Percentiles rank a stretch among this genome's conserved stretches.
These are phyloP conservation scores for Candoia aspera DNA, from an alignment of 2,113 vertebrate species.

Conservation along the genomic window DNA sequence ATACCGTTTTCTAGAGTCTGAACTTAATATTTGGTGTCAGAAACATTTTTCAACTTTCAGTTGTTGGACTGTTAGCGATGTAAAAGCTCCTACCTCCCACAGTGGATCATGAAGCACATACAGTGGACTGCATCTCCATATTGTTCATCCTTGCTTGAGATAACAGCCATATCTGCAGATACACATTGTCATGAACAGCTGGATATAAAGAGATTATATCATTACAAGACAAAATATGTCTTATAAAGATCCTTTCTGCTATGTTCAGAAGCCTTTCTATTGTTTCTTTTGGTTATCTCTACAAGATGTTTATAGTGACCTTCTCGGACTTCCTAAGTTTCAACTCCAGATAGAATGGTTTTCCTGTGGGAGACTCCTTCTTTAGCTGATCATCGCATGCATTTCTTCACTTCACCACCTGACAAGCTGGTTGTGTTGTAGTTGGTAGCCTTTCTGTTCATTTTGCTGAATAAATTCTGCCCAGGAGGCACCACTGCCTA, in stretches of 20 bases:
- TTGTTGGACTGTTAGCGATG: rapidly evolving
- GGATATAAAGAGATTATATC: neutral
- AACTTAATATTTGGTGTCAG: rapidly evolving
- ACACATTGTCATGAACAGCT: neutral
- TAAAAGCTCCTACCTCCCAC: neutral
- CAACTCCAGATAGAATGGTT: neutral
- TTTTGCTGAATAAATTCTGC: neutral
- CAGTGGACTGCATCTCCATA: rapidly evolving
- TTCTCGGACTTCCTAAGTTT: neutral
- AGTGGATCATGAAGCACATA: neutral
- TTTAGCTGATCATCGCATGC: neutral
- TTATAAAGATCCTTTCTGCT: neutral
- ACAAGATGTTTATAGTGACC: neutral
- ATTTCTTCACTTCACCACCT: neutral
- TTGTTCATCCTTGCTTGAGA: neutral
- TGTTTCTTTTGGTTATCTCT: neutral
- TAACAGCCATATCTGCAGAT: neutral
- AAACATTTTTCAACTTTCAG: rapidly evolving
- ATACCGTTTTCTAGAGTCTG: neutral
- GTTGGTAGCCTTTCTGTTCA: neutral
- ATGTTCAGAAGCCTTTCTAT: neutral
- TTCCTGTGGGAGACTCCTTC: neutral
- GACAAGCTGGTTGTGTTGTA: neutral
- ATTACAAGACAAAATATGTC: neutral
- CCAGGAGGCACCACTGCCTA: neutral